Evolutionary conservation across 2,888 invertebrate genomes (phyloP).

Genomic region (Cosmia trapezina): DNA sequence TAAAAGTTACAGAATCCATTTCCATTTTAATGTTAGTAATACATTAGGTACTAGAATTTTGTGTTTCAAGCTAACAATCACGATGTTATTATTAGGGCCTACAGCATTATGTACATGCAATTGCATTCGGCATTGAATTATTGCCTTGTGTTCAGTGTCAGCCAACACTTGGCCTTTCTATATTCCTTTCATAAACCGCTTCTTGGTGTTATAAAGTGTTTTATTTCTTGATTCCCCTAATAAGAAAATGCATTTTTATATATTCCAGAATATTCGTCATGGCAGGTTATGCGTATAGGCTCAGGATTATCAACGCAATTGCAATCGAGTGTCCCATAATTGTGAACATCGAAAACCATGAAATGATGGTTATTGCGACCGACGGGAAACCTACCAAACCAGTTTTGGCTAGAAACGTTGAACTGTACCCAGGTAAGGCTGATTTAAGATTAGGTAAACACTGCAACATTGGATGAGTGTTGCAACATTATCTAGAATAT

Average conservation of each 20-base stretch:
- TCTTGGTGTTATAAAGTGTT: neutral
- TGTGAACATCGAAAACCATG: conserved; percentile 87
- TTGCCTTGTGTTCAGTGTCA: conserved; percentile 29
- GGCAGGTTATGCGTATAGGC: conserved; percentile 86
- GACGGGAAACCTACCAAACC: conserved; percentile 89
- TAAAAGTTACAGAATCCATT: neutral
- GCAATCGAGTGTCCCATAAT: conserved; percentile 88
- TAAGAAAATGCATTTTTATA: neutral
- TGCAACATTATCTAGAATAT: conserved; percentile 11
- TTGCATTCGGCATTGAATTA: conserved; percentile 46
- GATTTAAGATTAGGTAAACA: conserved; percentile 26
- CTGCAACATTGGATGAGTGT: conserved; percentile 3
- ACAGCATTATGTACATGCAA: conserved; percentile 15
- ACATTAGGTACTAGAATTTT: neutral
- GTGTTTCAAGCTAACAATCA: neutral
- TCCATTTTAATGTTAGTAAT: neutral
- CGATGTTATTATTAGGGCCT: conserved; percentile 8
- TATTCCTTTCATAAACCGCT: conserved; percentile 2
- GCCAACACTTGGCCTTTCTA: conserved; percentile 33
- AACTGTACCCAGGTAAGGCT: conserved; percentile 87
- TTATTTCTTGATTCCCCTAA: neutral
- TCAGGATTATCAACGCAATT: conserved; percentile 90
- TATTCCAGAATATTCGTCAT: conserved; percentile 84
- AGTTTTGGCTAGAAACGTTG: conserved; percentile 78
- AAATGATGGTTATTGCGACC: conserved; percentile 87